Percentiles rank a stretch among this genome's conserved stretches.
phyloP scores from a whole-genome alignment of 2,113 vertebrate genomes.

The Paralichthys olivaceus region DNA sequence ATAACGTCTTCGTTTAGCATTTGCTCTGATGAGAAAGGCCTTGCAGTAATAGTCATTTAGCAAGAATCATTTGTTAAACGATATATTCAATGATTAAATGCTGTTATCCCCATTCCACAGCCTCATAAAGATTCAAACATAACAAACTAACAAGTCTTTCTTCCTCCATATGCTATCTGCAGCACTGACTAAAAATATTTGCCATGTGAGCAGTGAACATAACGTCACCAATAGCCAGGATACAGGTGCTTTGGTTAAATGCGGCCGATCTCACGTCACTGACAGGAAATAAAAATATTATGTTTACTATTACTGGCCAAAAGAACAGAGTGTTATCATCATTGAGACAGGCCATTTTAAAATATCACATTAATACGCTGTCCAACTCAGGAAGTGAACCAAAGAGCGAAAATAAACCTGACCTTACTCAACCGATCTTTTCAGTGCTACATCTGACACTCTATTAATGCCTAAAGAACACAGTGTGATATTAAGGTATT shows the following conservation, averaged over 20 bases:
- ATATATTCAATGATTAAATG: no score
- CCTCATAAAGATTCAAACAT: conserved; percentile 3
- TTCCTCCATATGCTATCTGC: conserved; percentile 7
- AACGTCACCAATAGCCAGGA: conserved; percentile 62
- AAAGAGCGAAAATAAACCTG: conserved; percentile 51
- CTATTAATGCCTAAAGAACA: background rate
- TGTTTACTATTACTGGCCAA: conserved; percentile 66
- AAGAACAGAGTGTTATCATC: conserved; percentile 53
- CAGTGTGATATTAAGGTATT: background rate
- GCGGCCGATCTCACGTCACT: conserved; percentile 24
- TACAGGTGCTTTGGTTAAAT: conserved; percentile 72
- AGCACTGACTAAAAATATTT: conserved; percentile 39
- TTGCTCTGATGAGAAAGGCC: conserved; percentile 7
- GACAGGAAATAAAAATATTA: conserved; percentile 71
- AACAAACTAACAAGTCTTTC: conserved; percentile 10
- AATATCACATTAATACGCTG: conserved; percentile 55
- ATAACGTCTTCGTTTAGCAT: conserved; percentile 30
- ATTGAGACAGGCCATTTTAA: conserved; percentile 38
- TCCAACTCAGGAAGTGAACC: conserved; percentile 60
- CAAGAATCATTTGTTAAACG: background rate
- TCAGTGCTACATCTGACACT: conserved; percentile 10
- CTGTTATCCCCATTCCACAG: no score
- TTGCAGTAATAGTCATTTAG: background rate
- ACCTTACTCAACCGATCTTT: conserved; percentile 38
- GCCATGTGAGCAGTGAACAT: conserved; percentile 24